phyloP scores from a whole-genome alignment of 2,113 vertebrate genomes.

The Eira barbara region DNA sequence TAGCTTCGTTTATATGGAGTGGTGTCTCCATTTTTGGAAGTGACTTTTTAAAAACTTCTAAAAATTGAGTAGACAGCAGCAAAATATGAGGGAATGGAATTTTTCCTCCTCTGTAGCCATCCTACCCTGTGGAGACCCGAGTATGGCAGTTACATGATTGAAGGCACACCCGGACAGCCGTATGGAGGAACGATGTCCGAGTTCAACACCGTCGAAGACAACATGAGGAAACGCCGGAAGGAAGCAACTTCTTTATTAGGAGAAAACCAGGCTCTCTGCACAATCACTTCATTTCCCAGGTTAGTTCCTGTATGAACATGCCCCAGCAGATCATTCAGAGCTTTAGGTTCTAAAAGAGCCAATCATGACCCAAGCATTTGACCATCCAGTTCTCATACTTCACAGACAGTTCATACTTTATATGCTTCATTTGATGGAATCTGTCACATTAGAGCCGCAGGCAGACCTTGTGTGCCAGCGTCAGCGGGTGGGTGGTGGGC shows the following conservation, averaged over 20 bases:
- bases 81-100: neutral
- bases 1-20: neutral
- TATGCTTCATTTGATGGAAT: neutral
- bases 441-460: neutral
- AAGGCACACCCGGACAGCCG: conserved; percentile 96
- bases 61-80: neutral
- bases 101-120: conserved; percentile 84
- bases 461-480: rapidly evolving
- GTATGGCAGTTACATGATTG: conserved; percentile 98
- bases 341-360: neutral
- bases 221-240: conserved; percentile 94
- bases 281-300: conserved; percentile 97
- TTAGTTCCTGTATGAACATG: conserved; percentile 61
- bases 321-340: neutral
- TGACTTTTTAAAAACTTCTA: neutral
- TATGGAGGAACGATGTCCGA: conserved; percentile 98
- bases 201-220: conserved; percentile 98
- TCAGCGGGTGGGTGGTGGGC: neutral
- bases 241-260: conserved; percentile 92
- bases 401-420: neutral
- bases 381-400: neutral
- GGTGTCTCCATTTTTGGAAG: neutral
- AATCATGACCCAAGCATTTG: neutral
- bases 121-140: conserved; percentile 99
- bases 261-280: conserved; percentile 90